These are phyloP conservation scores for Penaeus indicus DNA, from an alignment of 1,140 invertebrate genomes.

Conservation along the genomic window DNA sequence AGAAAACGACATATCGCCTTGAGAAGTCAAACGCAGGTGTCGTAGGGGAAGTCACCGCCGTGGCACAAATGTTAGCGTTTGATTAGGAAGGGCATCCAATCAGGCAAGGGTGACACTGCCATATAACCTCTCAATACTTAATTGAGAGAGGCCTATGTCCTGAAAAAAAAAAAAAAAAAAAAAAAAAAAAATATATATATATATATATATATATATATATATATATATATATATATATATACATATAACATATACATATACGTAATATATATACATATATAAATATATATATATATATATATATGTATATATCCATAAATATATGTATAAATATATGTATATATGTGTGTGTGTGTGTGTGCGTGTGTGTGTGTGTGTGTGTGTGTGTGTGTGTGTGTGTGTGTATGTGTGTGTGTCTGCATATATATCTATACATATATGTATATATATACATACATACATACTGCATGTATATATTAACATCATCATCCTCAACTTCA, in stretches of 20 bases:
- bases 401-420: background rate
- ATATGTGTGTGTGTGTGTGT: slow-evolving; percentile 6
- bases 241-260: background rate
- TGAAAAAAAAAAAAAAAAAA: background rate
- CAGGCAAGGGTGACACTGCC: too few relatives aligned
- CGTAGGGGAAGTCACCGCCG: too few relatives aligned
- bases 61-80: too few relatives aligned
- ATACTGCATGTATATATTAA: background rate
- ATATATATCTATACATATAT: slow-evolving; percentile 1
- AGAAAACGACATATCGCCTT: too few relatives aligned
- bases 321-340: background rate
- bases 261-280: background rate
- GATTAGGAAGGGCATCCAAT: too few relatives aligned
- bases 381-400: background rate
- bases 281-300: background rate
- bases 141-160: too few relatives aligned
- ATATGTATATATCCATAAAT: background rate
- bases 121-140: too few relatives aligned
- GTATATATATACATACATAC: slow-evolving; percentile 7
- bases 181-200: background rate
- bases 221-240: background rate
- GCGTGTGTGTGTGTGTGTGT: slow-evolving; percentile 5
- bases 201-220: background rate
- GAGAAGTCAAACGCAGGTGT: too few relatives aligned
- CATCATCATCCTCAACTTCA: background rate